Base-by-base conservation (phyloP, 2,888 invertebrate genomes). In the Azorinus chamasolen region DNA sequence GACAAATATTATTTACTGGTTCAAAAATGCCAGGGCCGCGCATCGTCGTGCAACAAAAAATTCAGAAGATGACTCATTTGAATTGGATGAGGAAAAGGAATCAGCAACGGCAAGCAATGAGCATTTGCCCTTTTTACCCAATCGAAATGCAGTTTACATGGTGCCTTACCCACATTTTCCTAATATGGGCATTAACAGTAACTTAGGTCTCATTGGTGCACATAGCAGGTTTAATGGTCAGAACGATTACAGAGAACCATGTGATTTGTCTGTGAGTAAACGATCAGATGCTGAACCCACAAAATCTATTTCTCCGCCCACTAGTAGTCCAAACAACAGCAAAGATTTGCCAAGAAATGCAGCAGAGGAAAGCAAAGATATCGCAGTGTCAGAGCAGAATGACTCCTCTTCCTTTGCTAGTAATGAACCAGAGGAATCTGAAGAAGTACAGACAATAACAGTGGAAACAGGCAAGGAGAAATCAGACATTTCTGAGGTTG, bases 11-110 rank as follows among this genome's bases (percentile, higher is more conserved):
- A 98, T 98, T 18, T 93, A 94, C 84, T 94, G 94, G 94, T 99
- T 99, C 94, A 98, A 99, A 93, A 99, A 99, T 92, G 98, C 99
- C 0, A 95, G 99, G 61, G 99, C 99, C 0, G 98, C 98, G 0
- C 97, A 97, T 92, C 97, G 98, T 91, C 95, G 98, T 48, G 97
- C 97, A 2, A 83, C 83, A 43, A 88, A 88, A 68, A 80, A 74
- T 39, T 85, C 81, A 27, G 78, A 87, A 24, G 89, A 89, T 53
- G 89, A 87, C 66, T 85, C 88, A 18, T 87, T 87, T 79, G 90
- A 89, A 61, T 86, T 86, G 77, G 88, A 86, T 75, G 89, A 87
- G 72, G 73, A 85, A 68, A 66, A 82, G 73, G 72, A 87, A 24
- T 46, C 46, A 55, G 63, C 43, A 20, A 41, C 65, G 16, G 24